These are phyloP conservation scores for Fragum fragum DNA, from an alignment of 2,888 invertebrate species.

Conservation along the genomic window DNA sequence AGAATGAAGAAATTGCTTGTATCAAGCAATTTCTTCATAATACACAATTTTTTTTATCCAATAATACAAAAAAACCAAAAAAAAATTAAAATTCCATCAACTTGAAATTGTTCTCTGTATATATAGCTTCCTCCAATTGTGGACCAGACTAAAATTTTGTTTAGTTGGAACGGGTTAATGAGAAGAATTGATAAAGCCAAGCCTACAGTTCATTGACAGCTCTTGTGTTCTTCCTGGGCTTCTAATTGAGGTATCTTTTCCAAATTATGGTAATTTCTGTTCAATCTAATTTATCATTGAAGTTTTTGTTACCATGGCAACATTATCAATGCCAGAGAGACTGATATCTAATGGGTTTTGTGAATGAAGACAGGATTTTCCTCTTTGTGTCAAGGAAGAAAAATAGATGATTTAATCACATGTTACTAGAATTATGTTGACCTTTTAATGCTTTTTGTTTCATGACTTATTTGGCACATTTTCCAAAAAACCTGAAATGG, in stretches of 20 bases:
- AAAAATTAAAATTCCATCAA: no score
- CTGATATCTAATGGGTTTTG: neutral
- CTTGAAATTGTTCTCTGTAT: no score
- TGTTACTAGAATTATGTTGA: neutral
- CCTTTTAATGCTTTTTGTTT: neutral
- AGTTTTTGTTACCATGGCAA: slow-evolving; percentile 14
- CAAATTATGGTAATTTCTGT: slow-evolving; percentile 12
- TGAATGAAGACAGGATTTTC: neutral
- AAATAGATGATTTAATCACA: neutral
- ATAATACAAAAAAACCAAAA: no score
- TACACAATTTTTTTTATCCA: no score
- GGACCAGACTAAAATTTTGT: no score
- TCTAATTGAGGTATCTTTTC: slow-evolving; percentile 14
- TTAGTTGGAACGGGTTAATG: no score
- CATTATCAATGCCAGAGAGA: slow-evolving; percentile 1
- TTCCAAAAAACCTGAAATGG: neutral
- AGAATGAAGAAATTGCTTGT: no score
- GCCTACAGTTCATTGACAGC: neutral
- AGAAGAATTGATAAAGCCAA: neutral
- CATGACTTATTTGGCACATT: neutral
- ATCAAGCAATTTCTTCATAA: no score
- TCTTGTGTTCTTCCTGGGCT: neutral
- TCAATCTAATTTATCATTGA: slow-evolving; percentile 10
- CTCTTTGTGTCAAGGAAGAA: neutral
- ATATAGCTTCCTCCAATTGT: no score